phyloP scores from a whole-genome alignment of 2,797 vertebrate species.

The Silurus aristotelis region DNA sequence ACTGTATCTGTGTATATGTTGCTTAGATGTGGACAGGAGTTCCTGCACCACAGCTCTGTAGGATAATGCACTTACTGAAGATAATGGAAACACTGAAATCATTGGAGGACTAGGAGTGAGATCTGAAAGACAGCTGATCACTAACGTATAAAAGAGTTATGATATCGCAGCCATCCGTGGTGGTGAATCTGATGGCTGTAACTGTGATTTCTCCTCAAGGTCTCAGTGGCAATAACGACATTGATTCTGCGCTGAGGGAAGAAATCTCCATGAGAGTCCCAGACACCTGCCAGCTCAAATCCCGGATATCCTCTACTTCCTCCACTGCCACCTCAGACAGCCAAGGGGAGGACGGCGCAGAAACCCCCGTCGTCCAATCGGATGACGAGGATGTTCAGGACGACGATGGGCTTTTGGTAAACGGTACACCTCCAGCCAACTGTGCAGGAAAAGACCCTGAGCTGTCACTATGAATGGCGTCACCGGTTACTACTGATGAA shows the following conservation, averaged over 20 bases:
- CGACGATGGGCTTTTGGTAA: constrained; percentile 66
- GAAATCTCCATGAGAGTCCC: constrained; percentile 77
- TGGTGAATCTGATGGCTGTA: neutral
- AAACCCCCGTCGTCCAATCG: constrained; percentile 80
- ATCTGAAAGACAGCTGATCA: neutral
- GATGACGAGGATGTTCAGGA: constrained; percentile 81
- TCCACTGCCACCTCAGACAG: constrained; percentile 84
- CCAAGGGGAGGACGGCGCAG: constrained; percentile 75
- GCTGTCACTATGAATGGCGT: constrained; percentile 43
- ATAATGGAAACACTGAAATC: neutral
- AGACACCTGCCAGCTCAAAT: constrained; percentile 72
- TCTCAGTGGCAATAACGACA: constrained; percentile 30
- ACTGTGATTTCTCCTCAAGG: constrained; percentile 13
- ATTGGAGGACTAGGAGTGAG: neutral
- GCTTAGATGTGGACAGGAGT: neutral
- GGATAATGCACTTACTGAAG: neutral
- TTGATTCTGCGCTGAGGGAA: constrained; percentile 65
- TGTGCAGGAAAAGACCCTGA: constrained; percentile 45
- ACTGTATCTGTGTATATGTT: neutral
- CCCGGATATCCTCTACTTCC: constrained; percentile 84
- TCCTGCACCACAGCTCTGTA: neutral
- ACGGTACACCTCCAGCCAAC: constrained; percentile 42
- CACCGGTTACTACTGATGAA: constrained; percentile 6
- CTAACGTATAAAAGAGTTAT: neutral
- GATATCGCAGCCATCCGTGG: neutral